Conservation (phyloP, 2,797 vertebrate genomes). For the Leucoraja ocellata region DNA sequence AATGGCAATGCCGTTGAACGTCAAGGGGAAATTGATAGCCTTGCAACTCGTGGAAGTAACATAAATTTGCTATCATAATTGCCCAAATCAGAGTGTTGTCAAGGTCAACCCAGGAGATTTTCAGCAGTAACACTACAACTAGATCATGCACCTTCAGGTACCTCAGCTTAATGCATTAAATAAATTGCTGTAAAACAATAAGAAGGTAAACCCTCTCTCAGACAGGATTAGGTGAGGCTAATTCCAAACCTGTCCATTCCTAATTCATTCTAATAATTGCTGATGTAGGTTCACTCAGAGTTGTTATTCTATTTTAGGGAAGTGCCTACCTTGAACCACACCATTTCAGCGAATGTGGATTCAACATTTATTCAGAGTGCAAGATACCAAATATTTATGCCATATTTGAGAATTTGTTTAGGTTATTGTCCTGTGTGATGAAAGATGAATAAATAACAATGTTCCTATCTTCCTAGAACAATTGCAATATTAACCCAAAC, state of each 20-base stretch:
- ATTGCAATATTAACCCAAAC: not conserved
- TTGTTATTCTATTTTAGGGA: not conserved
- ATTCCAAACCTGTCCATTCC: constrained; percentile 15
- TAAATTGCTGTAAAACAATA: constrained; percentile 7
- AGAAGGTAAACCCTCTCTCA: not conserved
- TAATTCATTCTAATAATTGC: constrained; percentile 29
- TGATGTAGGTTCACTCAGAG: not conserved
- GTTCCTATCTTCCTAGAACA: not conserved
- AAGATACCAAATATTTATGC: not conserved
- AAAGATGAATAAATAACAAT: not conserved
- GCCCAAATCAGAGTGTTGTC: no score
- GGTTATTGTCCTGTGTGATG: not conserved
- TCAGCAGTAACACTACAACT: not conserved
- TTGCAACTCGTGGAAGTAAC: no score
- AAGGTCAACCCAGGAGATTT: not conserved
- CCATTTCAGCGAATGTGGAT: not conserved
- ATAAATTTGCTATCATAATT: no score
- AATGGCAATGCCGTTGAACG: no score
- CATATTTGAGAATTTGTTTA: not conserved
- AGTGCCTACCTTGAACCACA: not conserved
- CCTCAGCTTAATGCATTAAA: constrained; percentile 23
- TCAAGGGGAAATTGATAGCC: no score
- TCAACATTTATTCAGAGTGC: not conserved
- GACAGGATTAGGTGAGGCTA: constrained; percentile 16
- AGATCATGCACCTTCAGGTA: not conserved